Evolutionary conservation across 2,888 invertebrate genomes (phyloP).

Genomic region (Nebria salina): DNA sequence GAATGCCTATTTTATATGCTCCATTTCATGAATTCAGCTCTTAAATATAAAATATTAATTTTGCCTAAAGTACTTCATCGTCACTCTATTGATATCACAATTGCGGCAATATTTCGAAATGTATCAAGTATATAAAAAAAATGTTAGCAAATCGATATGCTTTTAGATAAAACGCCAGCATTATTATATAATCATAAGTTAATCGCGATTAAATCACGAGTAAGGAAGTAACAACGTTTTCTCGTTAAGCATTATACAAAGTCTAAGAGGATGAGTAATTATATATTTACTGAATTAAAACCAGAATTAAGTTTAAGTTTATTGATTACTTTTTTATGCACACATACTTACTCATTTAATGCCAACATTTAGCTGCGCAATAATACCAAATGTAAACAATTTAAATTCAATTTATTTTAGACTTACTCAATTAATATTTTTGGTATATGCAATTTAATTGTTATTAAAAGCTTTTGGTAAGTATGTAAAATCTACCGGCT

Average conservation of each 20-base stretch:
- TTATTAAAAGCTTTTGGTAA: too few species aligned
- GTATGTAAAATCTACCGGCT: too few species aligned
- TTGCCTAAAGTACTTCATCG: background rate
- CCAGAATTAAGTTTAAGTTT: background rate
- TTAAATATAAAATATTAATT: background rate
- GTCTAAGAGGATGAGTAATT: background rate
- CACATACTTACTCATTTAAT: too few species aligned
- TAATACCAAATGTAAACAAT: too few species aligned
- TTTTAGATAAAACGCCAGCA: background rate
- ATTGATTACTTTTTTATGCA: too few species aligned
- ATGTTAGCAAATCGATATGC: background rate
- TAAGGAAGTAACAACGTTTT: background rate
- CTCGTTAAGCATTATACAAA: background rate
- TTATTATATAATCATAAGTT: too few species aligned
- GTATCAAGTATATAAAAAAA: background rate
- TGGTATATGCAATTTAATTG: too few species aligned
- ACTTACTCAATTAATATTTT: too few species aligned
- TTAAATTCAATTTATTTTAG: too few species aligned
- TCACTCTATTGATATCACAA: conserved; percentile 43
- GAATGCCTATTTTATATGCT: background rate
- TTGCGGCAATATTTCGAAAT: conserved; percentile 18
- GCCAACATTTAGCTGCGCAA: too few species aligned
- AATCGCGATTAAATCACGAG: too few species aligned
- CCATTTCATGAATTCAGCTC: background rate
- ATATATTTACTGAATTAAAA: background rate